A percentile compares a stretch with the other conserved stretches of the same genome.
Conservation (phyloP, 2,113 vertebrate species). For the Hepsetus odoe region DNA sequence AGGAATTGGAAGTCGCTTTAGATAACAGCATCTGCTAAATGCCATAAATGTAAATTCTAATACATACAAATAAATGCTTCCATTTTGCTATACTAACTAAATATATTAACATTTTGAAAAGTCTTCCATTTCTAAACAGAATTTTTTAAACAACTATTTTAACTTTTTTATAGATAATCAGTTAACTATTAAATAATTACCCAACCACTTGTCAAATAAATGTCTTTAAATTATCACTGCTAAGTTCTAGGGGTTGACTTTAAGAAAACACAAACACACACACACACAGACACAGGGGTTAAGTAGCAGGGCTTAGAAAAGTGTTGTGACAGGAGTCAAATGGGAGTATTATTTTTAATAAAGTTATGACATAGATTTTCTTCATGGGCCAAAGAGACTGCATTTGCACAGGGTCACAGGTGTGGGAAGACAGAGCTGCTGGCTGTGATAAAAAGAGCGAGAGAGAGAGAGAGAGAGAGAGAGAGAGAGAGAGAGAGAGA, state of each 20-base stretch:
- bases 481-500: slow-evolving; percentile 21
- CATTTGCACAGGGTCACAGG: slow-evolving; percentile 41
- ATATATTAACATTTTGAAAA: no score
- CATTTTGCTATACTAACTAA: no score
- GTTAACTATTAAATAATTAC: no score
- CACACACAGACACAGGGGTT: background rate
- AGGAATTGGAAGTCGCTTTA: no score
- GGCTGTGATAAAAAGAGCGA: slow-evolving; percentile 37
- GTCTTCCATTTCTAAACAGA: no score
- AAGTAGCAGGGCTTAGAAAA: background rate
- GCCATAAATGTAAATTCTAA: no score
- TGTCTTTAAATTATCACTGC: no score
- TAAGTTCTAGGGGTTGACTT: background rate
- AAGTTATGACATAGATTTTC: slow-evolving; percentile 17
- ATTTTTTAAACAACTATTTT: no score
- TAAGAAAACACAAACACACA: background rate
- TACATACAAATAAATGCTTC: no score
- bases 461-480: slow-evolving; percentile 9
- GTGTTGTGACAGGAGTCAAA: slow-evolving; percentile 13
- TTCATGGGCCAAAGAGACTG: slow-evolving; percentile 1
- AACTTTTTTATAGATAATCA: no score
- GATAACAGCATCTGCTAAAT: no score
- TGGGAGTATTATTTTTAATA: slow-evolving; percentile 39
- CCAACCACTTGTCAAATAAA: no score
- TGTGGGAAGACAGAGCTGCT: slow-evolving; percentile 31